Evolutionary conservation across 2,113 vertebrate genomes (phyloP), one percentile per base, ranked within the genome.

Genomic region (Myocastor coypus): DNA sequence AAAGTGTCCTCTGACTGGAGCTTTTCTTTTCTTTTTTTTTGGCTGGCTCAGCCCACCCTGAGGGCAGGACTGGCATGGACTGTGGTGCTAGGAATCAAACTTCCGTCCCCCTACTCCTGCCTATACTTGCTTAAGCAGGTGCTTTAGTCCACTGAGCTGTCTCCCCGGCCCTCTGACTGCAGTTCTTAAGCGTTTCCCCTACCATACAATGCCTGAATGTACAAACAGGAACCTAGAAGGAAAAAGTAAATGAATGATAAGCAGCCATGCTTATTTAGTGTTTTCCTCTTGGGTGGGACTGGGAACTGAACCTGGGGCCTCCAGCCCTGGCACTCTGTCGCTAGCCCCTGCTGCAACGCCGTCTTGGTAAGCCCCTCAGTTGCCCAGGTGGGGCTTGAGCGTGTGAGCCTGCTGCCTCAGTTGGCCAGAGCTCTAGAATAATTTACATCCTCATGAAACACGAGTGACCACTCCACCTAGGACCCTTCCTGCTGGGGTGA

Each of bases 131-230:
- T 16, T 57, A 57, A 19, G 55, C 55, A 57, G 55, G 55, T 19
- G 16, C 55, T 57, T 57, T 57, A 19, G 55, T 17, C 55, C 14
- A 14, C 52, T 55, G 52, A 55, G 52, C 14, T 55, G 13, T 55
- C 52, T 55, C 13, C 3, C 12, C 14, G 52, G 52, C 52, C 52
- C 14, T 55, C 55, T 57, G 17, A 57, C 55, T 59, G 13, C 37
- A 32, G 32, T 92, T 63, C 84, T 3, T 83, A 88, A 94, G 57
- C 93, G 3, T 28, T 92, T 96, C 87, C 16, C 32, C 89, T 66
- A 69, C 66, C 26, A 88, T 85, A 24, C 2, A 34, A n/a, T 71
- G 17, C 64, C 57, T 80, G 9, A 42, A 80, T 80, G 59, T 82
- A 78, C 2, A 95, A 94, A 85, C 32, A 93, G 64, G 28, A 89